A percentile compares a stretch with the other conserved stretches of the same genome.
Conservation (phyloP, 2,797 vertebrate genomes). For the Centroberyx gerrardi region DNA sequence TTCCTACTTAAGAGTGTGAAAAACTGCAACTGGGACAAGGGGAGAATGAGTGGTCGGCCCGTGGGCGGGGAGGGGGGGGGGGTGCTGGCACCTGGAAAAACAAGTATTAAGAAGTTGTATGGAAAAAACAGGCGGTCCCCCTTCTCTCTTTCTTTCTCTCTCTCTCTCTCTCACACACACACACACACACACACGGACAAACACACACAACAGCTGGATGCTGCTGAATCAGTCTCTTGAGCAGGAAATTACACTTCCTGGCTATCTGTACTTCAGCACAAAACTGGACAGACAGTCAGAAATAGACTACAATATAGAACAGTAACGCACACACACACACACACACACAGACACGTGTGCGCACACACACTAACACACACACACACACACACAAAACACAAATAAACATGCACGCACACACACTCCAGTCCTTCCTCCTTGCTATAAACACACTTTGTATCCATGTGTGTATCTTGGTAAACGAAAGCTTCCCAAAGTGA, state of each 20-base stretch:
- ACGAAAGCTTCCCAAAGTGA: constrained; percentile 60
- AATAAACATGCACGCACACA: constrained; percentile 1
- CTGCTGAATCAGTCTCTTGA: constrained; percentile 68
- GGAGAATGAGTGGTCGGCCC: constrained; percentile 30
- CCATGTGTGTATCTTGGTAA: constrained; percentile 40
- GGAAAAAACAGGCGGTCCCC: constrained; percentile 59
- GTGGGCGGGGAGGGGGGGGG: constrained; percentile 30
- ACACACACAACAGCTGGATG: constrained; percentile 66
- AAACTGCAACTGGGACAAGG: constrained; percentile 40
- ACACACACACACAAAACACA: background rate
- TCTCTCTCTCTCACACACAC: constrained; percentile 10
- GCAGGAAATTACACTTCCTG: constrained; percentile 80
- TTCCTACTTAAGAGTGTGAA: constrained; percentile 51
- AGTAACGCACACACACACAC: constrained; percentile 24
- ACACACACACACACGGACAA: background rate
- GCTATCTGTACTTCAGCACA: constrained; percentile 59
- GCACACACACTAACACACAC: constrained; percentile 14
- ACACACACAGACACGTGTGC: constrained; percentile 3
- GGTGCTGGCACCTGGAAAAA: constrained; percentile 71
- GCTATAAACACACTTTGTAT: constrained; percentile 49
- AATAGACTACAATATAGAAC: constrained; percentile 45
- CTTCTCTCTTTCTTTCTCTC: constrained; percentile 40
- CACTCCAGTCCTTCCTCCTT: constrained; percentile 3
- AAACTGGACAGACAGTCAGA: constrained; percentile 62
- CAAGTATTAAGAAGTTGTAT: constrained; percentile 58